Percentiles rank a stretch among this genome's conserved stretches.
phyloP scores from a whole-genome alignment of 2,888 invertebrate species.

The Isotomurus palustris region DNA sequence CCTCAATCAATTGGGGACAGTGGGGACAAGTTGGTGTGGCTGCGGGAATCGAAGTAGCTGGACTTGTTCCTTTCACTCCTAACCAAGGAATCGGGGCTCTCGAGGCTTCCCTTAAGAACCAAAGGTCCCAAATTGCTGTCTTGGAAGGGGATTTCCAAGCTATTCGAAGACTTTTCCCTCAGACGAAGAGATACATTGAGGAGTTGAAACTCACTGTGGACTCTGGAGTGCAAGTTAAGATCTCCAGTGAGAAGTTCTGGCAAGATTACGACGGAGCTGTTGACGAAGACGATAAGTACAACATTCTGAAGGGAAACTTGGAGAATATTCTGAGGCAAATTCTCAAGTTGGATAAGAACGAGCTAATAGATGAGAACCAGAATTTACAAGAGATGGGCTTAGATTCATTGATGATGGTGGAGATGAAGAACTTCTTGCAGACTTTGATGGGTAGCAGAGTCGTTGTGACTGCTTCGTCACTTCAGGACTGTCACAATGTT shows the following conservation, averaged over 20 bases:
- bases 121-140: slow-evolving; percentile 10
- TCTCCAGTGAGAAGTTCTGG: slow-evolving; percentile 19
- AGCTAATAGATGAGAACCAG: slow-evolving; percentile 16
- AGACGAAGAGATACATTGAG: slow-evolving; percentile 8
- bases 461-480: slow-evolving; percentile 13
- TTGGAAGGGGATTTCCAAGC: slow-evolving; percentile 16
- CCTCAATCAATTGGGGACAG: slow-evolving; percentile 23
- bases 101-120: slow-evolving; percentile 9
- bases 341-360: slow-evolving; percentile 19
- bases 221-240: background rate
- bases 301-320: slow-evolving; percentile 5
- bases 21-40: slow-evolving; percentile 25
- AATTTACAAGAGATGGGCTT: slow-evolving; percentile 25
- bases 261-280: slow-evolving; percentile 6
- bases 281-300: slow-evolving; percentile 2
- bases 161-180: slow-evolving; percentile 9
- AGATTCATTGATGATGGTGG: slow-evolving; percentile 28
- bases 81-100: slow-evolving; percentile 19
- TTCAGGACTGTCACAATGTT: slow-evolving; percentile 20
- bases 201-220: slow-evolving; percentile 8
- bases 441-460: slow-evolving; percentile 13
- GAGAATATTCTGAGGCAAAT: slow-evolving; percentile 15
- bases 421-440: slow-evolving; percentile 26
- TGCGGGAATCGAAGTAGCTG: slow-evolving; percentile 16
- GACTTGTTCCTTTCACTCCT: slow-evolving; percentile 19